A percentile compares a stretch with the other conserved stretches of the same genome.
Evolutionary conservation across 2,113 vertebrate species (phyloP).

Genomic region (Phoenicopterus ruber): DNA sequence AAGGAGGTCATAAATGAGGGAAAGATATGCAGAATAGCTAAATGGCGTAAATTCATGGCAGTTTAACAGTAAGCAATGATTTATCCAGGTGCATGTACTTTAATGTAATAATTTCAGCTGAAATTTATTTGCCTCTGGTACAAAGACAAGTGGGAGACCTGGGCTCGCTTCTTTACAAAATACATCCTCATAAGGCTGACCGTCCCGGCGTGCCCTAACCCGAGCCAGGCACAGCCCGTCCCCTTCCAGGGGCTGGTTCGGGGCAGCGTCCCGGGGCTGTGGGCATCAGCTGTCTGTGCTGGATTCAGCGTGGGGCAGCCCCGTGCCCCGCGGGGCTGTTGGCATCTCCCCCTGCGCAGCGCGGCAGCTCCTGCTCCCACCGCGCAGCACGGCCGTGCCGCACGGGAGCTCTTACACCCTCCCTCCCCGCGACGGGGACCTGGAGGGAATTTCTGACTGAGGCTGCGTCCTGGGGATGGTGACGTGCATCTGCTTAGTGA

Average conservation of each 20-base stretch:
- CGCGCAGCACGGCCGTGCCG: not conserved
- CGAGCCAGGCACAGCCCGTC: not conserved
- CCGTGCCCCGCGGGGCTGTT: not conserved
- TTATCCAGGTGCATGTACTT: not conserved
- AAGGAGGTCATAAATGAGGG: no score
- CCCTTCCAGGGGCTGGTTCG: no score
- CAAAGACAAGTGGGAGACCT: not conserved
- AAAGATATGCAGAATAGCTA: not conserved
- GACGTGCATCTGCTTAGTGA: no score
- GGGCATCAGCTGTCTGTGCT: not conserved
- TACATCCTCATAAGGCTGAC: not conserved
- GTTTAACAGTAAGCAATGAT: not conserved
- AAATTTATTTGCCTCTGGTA: not conserved
- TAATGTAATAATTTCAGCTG: not conserved
- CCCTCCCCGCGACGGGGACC: not conserved
- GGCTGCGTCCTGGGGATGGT: not conserved
- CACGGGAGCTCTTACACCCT: no score
- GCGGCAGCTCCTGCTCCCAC: not conserved
- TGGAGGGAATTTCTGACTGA: not conserved
- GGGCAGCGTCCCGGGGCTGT: not conserved
- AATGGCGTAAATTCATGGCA: not conserved
- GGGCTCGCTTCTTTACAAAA: not conserved
- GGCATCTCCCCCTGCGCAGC: not conserved
- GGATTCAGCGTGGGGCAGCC: no score
- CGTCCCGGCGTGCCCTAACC: accelerated